Evolutionary conservation across 2,888 invertebrate species (phyloP).

Genomic region (Lasioglossum villosulum): DNA sequence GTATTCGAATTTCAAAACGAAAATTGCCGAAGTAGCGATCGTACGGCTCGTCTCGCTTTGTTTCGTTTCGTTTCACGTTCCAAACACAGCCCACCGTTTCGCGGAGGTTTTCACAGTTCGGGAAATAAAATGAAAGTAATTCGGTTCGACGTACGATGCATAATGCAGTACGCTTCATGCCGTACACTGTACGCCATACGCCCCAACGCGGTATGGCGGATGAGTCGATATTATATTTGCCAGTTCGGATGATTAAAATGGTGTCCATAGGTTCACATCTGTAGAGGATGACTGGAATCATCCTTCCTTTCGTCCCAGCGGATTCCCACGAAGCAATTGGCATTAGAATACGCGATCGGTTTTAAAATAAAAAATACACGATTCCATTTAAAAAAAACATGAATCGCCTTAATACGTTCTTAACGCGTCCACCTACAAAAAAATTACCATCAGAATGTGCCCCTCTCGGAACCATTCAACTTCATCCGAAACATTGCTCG

Average conservation of each 20-base stretch:
- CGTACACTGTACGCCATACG: neutral
- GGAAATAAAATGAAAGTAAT: constrained; percentile 6
- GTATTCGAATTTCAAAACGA: neutral
- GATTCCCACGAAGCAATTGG: too few relatives aligned
- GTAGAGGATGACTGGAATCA: neutral
- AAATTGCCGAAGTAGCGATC: neutral
- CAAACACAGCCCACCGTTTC: neutral
- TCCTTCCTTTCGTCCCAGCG: too few relatives aligned
- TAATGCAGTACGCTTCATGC: neutral
- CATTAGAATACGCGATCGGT: too few relatives aligned
- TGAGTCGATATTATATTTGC: neutral
- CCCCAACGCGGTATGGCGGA: neutral
- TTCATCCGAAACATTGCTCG: too few relatives aligned
- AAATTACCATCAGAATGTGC: too few relatives aligned
- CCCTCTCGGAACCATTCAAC: too few relatives aligned
- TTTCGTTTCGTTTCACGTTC: neutral
- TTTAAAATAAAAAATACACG: too few relatives aligned
- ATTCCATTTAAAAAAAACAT: too few relatives aligned
- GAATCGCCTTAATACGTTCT: too few relatives aligned
- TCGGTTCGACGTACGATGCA: neutral
- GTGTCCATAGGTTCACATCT: neutral
- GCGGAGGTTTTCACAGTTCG: neutral
- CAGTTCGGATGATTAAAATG: neutral
- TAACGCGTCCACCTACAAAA: too few relatives aligned
- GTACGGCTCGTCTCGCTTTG: neutral